Evolutionary conservation across 2,888 invertebrate species (phyloP).

Genomic region (Arrhopalites spinosus): DNA sequence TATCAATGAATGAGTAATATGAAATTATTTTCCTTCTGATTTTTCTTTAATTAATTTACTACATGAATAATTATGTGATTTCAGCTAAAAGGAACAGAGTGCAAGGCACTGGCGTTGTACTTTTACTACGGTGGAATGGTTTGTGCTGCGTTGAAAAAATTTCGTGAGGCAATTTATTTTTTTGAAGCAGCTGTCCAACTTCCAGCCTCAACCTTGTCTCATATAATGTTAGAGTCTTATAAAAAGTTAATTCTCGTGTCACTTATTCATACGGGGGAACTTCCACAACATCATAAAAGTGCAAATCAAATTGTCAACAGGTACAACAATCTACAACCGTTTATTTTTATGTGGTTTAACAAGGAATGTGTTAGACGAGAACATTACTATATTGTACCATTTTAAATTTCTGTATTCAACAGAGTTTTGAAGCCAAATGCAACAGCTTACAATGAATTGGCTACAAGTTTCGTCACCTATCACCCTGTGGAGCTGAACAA

Average conservation of each 20-base stretch:
- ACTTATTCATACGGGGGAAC: constrained; percentile 88
- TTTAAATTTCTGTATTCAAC: not conserved
- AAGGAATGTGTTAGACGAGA: too few species aligned
- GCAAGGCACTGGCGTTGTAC: constrained; percentile 88
- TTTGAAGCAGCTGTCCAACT: constrained; percentile 93
- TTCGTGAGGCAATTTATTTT: constrained; percentile 89
- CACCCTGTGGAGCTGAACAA: constrained; percentile 73
- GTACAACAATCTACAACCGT: too few species aligned
- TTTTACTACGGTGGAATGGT: constrained; percentile 99
- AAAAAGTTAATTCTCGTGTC: constrained; percentile 95
- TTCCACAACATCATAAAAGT: constrained; percentile 58
- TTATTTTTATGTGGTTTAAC: not conserved
- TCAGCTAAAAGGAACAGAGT: constrained; percentile 63
- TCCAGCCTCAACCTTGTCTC: constrained; percentile 91
- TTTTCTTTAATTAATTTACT: too few species aligned
- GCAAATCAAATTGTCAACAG: constrained; percentile 48
- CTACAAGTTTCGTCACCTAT: constrained; percentile 77
- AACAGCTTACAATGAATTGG: constrained; percentile 81
- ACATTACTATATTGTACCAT: too few species aligned
- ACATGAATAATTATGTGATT: not conserved
- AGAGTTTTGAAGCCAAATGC: constrained; percentile 49
- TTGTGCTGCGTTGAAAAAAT: constrained; percentile 89
- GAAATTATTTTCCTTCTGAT: too few species aligned
- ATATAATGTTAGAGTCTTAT: constrained; percentile 96
- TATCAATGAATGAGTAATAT: too few species aligned